A percentile compares a stretch with the other conserved stretches of the same genome.
These are phyloP conservation scores for Latheticus oryzae DNA, from an alignment of 2,888 invertebrate species.

Conservation along the genomic window DNA sequence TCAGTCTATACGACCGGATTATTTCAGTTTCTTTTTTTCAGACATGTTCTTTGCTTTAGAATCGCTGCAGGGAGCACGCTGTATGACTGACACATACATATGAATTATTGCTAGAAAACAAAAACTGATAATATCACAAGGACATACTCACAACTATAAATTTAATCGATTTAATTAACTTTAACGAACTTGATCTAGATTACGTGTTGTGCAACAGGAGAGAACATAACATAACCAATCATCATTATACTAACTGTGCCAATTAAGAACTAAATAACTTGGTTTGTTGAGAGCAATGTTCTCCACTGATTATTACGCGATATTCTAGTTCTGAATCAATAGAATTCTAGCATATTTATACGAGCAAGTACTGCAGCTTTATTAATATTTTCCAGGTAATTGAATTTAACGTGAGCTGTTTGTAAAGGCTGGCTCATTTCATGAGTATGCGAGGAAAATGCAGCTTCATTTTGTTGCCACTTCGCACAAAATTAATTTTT, in stretches of 20 bases:
- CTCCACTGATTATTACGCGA: conserved; percentile 31
- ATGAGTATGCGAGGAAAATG: conserved; percentile 5
- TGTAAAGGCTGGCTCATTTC: conserved; percentile 7
- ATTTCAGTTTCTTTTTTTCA: conserved; percentile 33
- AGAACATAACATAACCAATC: conserved; percentile 46
- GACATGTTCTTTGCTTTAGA: conserved; percentile 23
- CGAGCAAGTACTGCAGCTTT: conserved; percentile 32
- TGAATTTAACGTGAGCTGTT: conserved; percentile 31
- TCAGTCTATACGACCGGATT: conserved; percentile 41
- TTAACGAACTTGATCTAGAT: conserved; percentile 40
- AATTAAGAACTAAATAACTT: conserved; percentile 39
- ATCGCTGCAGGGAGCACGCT: conserved; percentile 9
- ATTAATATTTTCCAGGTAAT: conserved; percentile 40
- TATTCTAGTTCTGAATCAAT: conserved; percentile 26
- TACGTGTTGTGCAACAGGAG: conserved; percentile 44
- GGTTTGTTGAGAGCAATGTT: conserved; percentile 30
- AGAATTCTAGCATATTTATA: conserved; percentile 8
- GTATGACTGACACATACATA: not conserved
- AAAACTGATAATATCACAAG: conserved; percentile 13
- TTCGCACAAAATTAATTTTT: conserved; percentile 4
- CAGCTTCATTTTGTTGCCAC: conserved; percentile 8
- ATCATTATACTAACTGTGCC: conserved; percentile 46
- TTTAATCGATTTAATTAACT: conserved; percentile 37
- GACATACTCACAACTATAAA: conserved; percentile 12
- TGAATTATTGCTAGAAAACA: conserved; percentile 21